These are phyloP conservation scores for Mesocricetus auratus DNA, from an alignment of 2,113 vertebrate genomes.

Conservation along the genomic window DNA sequence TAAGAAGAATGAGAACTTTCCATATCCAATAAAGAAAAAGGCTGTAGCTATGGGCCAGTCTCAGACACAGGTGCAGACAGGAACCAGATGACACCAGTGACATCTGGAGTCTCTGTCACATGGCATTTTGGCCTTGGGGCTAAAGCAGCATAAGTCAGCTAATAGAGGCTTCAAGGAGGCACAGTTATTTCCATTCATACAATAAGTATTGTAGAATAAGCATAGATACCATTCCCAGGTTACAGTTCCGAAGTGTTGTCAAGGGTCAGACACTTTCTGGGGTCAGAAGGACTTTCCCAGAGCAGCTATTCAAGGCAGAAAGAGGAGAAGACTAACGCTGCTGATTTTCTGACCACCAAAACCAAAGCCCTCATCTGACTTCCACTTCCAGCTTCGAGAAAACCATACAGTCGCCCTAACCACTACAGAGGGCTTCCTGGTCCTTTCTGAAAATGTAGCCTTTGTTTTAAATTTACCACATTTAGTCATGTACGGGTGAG, in stretches of 20 bases:
- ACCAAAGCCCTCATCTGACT: background rate
- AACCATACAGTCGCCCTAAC: background rate
- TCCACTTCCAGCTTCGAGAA: background rate
- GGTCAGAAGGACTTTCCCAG: background rate
- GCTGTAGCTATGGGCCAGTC: background rate
- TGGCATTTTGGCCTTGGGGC: background rate
- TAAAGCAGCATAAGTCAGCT: constrained; percentile 22
- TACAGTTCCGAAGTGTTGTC: background rate
- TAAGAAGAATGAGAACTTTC: background rate
- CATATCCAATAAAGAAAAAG: background rate
- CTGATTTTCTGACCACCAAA: background rate
- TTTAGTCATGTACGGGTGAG: background rate
- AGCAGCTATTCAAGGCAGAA: background rate
- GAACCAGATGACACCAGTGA: background rate
- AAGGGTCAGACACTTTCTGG: background rate
- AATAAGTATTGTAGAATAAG: background rate
- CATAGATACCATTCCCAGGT: background rate
- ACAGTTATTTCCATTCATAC: background rate
- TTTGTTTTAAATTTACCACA: background rate
- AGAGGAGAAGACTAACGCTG: background rate
- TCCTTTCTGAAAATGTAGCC: background rate
- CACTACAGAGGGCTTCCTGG: background rate
- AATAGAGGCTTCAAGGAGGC: background rate
- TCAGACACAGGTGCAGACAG: background rate
- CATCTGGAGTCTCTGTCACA: constrained; percentile 16